phyloP scores from a whole-genome alignment of 2,797 vertebrate genomes.

The Anniella stebbinsi region DNA sequence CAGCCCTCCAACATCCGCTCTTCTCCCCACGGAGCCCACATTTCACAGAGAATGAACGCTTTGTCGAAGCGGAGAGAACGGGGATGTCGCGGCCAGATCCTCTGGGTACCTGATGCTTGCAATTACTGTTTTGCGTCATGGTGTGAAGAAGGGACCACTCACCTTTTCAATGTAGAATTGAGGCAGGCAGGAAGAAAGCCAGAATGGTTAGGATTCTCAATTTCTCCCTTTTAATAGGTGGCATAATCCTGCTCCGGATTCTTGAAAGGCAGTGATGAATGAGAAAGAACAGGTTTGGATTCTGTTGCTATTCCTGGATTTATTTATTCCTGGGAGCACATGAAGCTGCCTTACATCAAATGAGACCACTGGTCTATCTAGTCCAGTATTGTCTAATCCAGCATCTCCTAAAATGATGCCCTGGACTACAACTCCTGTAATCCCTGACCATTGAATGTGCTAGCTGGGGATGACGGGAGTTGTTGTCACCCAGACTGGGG shows the following conservation, averaged over 20 bases:
- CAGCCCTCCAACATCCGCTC: not conserved
- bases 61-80: not conserved
- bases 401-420: not conserved
- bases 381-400: not conserved
- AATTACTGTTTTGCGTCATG: not conserved
- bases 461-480: not conserved
- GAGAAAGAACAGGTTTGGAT: not conserved
- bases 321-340: not conserved
- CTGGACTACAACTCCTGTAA: not conserved
- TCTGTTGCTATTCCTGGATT: not conserved
- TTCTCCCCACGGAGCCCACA: not conserved
- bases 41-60: not conserved
- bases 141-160: not conserved
- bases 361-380: not conserved
- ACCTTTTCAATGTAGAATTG: not conserved
- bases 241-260: not conserved
- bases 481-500: not conserved
- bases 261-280: not conserved
- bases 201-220: too few relatives aligned
- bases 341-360: not conserved
- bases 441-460: not conserved
- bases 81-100: not conserved
- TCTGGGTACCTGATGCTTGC: not conserved
- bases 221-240: not conserved
- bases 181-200: not conserved